Evolutionary conservation across 2,888 invertebrate genomes (phyloP), one percentile per base, ranked within the genome.

Genomic region (Dasysyrphus albostriatus): DNA sequence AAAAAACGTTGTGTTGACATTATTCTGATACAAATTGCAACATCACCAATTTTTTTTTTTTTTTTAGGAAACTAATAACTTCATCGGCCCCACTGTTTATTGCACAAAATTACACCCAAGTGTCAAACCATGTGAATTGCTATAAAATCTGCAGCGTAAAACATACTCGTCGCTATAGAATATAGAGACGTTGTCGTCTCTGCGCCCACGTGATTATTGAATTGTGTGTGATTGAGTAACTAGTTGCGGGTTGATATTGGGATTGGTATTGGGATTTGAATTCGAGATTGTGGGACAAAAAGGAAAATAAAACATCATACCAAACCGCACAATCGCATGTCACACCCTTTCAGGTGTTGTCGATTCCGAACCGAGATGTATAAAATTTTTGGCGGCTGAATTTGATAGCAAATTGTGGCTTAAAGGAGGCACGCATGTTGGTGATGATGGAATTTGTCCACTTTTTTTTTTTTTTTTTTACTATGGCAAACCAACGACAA

Each of bases 161-260:
- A n/a, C 9, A 0, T 34, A n/a, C 12, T 6, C 24, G n/a, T n/a
- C n/a, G n/a, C 24, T 24, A 24, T 24, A 24, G 24, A 24, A 24
- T 24, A 24, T 12, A 24, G 9, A 32, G 14, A 19, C 39, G 72
- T 29, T 44, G 80, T 70, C 49, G 39, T 56, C 49, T 39, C 72
- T 58, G 42, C 84, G 42, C 84, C 84, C 80, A 84, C 84, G 65
- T 72, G 75, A 56, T 69, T 74, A 61, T 78, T 83, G 78, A 83
- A 73, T 63, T 79, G 63, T 69, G 63, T 69, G 69, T 63, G 78
- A 83, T 80, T 75, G 80, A 80, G 59, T 49, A 39, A 70, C 58
- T 51, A 19, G 49, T 56, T 69, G 39, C 39, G 49, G 19, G 29
- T 54, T 16, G 39, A 47, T 10, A 3, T 24, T 42, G 24, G 24